These are phyloP conservation scores for Daphoenositta chrysoptera DNA, from an alignment of 2,113 vertebrate genomes.

Conservation along the genomic window DNA sequence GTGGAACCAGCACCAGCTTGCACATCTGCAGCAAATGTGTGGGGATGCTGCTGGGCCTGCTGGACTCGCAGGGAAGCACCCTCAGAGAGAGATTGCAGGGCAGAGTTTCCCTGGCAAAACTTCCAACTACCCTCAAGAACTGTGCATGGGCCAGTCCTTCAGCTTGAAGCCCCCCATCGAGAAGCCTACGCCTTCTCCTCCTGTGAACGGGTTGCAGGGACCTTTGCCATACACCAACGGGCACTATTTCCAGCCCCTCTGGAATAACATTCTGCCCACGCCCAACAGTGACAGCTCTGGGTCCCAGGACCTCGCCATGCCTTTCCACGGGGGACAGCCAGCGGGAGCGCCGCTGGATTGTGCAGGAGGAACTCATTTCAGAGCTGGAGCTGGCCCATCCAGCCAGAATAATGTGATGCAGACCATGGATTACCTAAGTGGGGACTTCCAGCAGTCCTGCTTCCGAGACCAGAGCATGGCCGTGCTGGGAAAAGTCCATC, in stretches of 20 bases:
- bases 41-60: slow-evolving; percentile 80
- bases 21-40: slow-evolving; percentile 87
- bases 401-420: slow-evolving; percentile 93
- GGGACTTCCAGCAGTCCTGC: slow-evolving; percentile 97
- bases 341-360: slow-evolving; percentile 88
- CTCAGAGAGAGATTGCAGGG: slow-evolving; percentile 77
- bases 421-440: slow-evolving; percentile 93
- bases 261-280: slow-evolving; percentile 97
- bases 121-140: slow-evolving; percentile 87
- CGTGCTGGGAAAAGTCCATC: slow-evolving; percentile 93
- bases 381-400: slow-evolving; percentile 83
- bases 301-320: slow-evolving; percentile 93
- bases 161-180: slow-evolving; percentile 89
- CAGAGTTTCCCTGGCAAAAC: slow-evolving; percentile 85
- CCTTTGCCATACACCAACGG: slow-evolving; percentile 90
- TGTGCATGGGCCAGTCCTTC: slow-evolving; percentile 93
- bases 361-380: slow-evolving; percentile 86
- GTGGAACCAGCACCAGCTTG: slow-evolving; percentile 95
- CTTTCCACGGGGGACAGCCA: slow-evolving; percentile 87
- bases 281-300: slow-evolving; percentile 99
- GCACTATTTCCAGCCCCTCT: slow-evolving; percentile 94
- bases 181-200: slow-evolving; percentile 92
- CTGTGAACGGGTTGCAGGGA: slow-evolving; percentile 88
- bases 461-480: slow-evolving; percentile 96
- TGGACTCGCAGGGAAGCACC: slow-evolving; percentile 81